Conservation (phyloP, 2,113 vertebrate genomes). For the Callipepla californica region DNA sequence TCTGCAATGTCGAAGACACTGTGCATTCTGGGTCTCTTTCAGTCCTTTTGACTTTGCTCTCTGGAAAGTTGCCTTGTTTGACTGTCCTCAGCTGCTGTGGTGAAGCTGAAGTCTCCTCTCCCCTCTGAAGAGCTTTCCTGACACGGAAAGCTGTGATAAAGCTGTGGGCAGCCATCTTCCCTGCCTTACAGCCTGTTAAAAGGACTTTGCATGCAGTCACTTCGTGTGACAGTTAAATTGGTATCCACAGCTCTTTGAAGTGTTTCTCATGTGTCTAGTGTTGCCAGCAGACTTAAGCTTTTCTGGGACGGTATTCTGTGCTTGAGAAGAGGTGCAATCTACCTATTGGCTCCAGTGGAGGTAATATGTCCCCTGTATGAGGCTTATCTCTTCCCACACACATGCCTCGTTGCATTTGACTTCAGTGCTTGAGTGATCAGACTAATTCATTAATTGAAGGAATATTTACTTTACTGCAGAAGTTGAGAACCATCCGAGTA, state of each 20-base stretch:
- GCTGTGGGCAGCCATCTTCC: not conserved
- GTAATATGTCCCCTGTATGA: not conserved
- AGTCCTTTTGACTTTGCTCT: not conserved
- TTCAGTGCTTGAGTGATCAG: not conserved
- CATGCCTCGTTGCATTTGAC: not conserved
- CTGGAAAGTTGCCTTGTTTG: not conserved
- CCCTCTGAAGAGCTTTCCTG: not conserved
- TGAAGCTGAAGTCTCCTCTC: not conserved
- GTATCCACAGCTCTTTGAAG: not conserved
- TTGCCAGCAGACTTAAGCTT: not conserved
- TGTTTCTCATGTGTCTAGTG: not conserved
- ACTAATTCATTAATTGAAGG: not conserved
- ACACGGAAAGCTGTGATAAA: not conserved
- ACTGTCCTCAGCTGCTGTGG: not conserved
- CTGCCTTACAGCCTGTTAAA: not conserved
- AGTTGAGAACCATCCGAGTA: not conserved
- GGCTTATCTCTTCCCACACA: not conserved
- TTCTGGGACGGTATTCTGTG: fast-evolving
- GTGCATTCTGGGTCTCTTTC: not conserved
- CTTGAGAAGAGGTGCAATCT: not conserved
- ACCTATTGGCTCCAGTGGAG: not conserved
- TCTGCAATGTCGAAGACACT: slow-evolving; percentile 10
- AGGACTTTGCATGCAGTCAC: not conserved
- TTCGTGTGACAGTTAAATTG: not conserved
- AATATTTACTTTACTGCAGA: not conserved